Percentiles rank a stretch among this genome's conserved stretches.
Conservation (phyloP, 1,140 invertebrate species). For the Ectropis grisescens region DNA sequence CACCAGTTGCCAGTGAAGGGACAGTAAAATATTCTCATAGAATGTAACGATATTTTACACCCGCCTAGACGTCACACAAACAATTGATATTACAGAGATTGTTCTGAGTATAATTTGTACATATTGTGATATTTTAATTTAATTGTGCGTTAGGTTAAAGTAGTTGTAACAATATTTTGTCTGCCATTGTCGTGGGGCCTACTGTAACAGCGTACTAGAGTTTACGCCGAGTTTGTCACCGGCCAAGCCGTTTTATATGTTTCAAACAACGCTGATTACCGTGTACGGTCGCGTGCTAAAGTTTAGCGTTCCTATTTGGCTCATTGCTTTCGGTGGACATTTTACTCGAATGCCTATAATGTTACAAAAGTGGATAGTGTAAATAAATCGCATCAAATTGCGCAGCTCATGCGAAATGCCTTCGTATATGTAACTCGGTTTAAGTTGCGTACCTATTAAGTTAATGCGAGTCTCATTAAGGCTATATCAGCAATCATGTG, state of each 20-base stretch:
- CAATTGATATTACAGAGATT: conserved; percentile 39
- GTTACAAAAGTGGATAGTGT: conserved; percentile 14
- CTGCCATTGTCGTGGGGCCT: too few relatives aligned
- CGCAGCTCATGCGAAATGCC: conserved; percentile 3
- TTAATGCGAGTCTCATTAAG: conserved; percentile 30
- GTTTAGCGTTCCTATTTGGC: conserved; percentile 28
- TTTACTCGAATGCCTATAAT: conserved; percentile 2
- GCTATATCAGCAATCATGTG: conserved; percentile 37
- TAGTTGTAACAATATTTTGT: conserved; percentile 36
- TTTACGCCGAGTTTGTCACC: too few relatives aligned
- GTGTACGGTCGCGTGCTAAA: conserved; percentile 26
- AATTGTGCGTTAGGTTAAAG: conserved; percentile 50
- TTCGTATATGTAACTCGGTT: conserved; percentile 10
- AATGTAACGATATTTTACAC: too few relatives aligned
- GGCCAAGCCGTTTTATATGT: conserved; percentile 11
- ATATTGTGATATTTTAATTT: conserved; percentile 69
- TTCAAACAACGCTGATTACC: too few relatives aligned
- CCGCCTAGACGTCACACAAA: conserved; percentile 13
- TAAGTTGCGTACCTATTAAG: conserved; percentile 2
- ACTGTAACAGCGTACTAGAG: too few relatives aligned
- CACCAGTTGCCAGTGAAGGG: too few relatives aligned
- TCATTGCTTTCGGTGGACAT: conserved; percentile 7
- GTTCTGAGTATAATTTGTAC: conserved; percentile 57
- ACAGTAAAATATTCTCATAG: too few relatives aligned
- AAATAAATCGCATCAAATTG: conserved; percentile 17